Conservation (phyloP, 2,113 vertebrate genomes). For the Meles meles region DNA sequence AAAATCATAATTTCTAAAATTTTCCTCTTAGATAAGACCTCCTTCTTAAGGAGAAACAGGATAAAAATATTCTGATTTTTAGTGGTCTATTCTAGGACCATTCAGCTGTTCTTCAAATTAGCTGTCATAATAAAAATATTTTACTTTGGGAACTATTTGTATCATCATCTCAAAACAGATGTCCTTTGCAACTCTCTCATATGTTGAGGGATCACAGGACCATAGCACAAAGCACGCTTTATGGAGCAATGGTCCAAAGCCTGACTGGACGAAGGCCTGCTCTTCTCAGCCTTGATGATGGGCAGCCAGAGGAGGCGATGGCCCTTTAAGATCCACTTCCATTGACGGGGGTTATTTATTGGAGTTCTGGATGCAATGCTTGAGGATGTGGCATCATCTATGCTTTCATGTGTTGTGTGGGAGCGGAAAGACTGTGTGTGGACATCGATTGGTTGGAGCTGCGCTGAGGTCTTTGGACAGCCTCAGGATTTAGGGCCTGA, state of each 20-base stretch:
- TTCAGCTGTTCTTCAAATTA: constrained; percentile 47
- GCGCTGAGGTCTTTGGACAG: constrained; percentile 28
- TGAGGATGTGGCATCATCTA: constrained; percentile 14
- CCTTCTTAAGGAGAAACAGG: background rate
- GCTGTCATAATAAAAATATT: constrained; percentile 63
- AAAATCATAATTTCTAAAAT: background rate
- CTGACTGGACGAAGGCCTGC: background rate
- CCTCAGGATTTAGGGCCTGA: constrained; percentile 26
- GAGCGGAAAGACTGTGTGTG: constrained; percentile 2
- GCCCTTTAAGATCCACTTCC: background rate
- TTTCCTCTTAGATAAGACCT: background rate
- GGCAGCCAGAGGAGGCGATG: background rate
- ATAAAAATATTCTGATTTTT: constrained; percentile 37
- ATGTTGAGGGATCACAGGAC: background rate
- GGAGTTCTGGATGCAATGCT: background rate
- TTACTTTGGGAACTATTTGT: constrained; percentile 43
- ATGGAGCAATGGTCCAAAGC: background rate
- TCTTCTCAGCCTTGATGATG: background rate
- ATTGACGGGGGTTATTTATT: constrained; percentile 6
- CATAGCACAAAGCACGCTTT: background rate
- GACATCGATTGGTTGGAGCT: constrained; percentile 23
- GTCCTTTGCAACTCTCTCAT: background rate
- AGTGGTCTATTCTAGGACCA: constrained; percentile 29
- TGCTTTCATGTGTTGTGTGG: background rate
- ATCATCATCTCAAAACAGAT: constrained; percentile 35